Conservation (phyloP, 2,888 invertebrate genomes). For the Dimorphilus gyrociliatus region DNA sequence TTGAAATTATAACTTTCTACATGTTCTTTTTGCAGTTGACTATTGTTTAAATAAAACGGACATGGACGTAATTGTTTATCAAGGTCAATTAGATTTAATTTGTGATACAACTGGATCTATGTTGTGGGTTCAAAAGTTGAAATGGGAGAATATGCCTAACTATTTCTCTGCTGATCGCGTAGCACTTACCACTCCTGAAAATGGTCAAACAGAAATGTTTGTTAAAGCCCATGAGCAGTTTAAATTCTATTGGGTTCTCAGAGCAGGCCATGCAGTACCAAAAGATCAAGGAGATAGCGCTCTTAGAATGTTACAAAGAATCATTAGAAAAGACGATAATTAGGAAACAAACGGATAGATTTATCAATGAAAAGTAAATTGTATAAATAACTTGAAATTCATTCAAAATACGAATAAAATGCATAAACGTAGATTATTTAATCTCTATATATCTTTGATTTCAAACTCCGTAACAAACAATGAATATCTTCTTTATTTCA, state of each 20-base stretch:
- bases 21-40: slow-evolving; percentile 8
- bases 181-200: slow-evolving; percentile 3
- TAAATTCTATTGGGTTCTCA: slow-evolving; percentile 13
- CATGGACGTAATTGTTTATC: slow-evolving; percentile 11
- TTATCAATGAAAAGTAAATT: too few relatives aligned
- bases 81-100: slow-evolving; percentile 14
- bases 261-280: slow-evolving; percentile 11
- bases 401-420: too few relatives aligned
- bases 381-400: too few relatives aligned
- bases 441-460: too few relatives aligned
- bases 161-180: slow-evolving; percentile 5
- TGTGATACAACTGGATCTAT: slow-evolving; percentile 11
- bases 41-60: slow-evolving; percentile 8
- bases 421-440: too few relatives aligned
- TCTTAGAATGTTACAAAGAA: slow-evolving; percentile 8
- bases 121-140: slow-evolving; percentile 7
- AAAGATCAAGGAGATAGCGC: slow-evolving; percentile 8
- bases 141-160: slow-evolving; percentile 6
- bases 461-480: too few relatives aligned
- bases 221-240: slow-evolving; percentile 12
- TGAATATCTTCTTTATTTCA: too few relatives aligned
- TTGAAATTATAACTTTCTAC: background rate
- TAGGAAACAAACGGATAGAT: too few relatives aligned
- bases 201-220: slow-evolving; percentile 11
- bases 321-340: too few relatives aligned